These are phyloP conservation scores for Pseudopodoces humilis DNA, from an alignment of 2,113 vertebrate species.

Conservation along the genomic window DNA sequence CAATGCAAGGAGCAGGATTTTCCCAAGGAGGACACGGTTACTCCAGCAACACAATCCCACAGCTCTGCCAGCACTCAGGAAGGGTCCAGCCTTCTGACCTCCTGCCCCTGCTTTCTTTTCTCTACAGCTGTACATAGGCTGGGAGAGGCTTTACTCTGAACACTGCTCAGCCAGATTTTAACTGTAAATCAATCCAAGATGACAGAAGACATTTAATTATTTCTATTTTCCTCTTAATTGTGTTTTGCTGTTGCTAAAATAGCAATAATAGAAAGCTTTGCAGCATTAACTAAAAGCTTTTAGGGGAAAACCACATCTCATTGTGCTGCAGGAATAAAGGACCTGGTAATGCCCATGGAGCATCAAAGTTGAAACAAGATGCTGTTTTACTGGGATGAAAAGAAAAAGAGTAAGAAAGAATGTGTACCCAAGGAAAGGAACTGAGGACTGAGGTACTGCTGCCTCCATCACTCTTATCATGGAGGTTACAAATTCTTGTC, in stretches of 20 bases:
- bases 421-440: not conserved
- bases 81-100: not conserved
- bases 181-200: not conserved
- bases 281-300: not conserved
- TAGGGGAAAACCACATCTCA: not conserved
- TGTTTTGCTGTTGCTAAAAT: not conserved
- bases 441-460: not conserved
- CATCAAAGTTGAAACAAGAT: not conserved
- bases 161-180: not conserved
- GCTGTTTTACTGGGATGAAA: not conserved
- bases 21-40: not conserved
- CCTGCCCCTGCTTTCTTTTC: not conserved
- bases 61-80: fast-evolving
- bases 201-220: not conserved
- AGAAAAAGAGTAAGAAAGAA: not conserved
- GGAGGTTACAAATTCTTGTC: not conserved
- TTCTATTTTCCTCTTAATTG: not conserved
- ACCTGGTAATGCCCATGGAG: not conserved
- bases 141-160: not conserved
- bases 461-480: not conserved
- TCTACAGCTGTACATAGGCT: not conserved
- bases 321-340: not conserved
- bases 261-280: not conserved
- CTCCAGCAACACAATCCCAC: not conserved
- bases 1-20: not conserved